Base-by-base conservation (phyloP, 2,113 vertebrate species). In the Urocolius indicus region DNA sequence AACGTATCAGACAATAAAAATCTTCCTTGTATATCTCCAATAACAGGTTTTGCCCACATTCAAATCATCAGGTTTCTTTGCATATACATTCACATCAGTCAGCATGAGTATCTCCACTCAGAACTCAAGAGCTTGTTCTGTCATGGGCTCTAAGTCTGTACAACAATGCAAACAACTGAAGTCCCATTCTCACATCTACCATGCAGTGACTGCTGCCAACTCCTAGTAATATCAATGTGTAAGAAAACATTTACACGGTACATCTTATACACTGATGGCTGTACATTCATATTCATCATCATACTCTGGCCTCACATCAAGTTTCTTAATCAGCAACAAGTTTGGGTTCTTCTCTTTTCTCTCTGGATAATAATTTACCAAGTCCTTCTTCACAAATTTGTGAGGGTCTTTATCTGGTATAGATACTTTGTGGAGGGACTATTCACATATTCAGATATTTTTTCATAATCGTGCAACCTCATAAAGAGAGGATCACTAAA, bases 151-250 rank as follows among this genome's bases (percentile, higher is more conserved):
- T 57, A 34, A 84, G 22, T 45, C 62, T 66, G 13, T 52, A 63
- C 22, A 18, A 45, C n/a, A 63, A 3, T 34, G 30, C 0, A 0
- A 91, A 93, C 89, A 84, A 27, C 13, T 20, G 3, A 6, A 41
- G 18, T 91, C 48, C n/a, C n/a, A 15, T 52, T 71, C 49, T 66
- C 22, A 55, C 16, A n/a, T 34, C 27, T 34, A 67, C 22, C 19
- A 77, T 16, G 15, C 29, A 86, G 22, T 38, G 22, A 55, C 63
- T 75, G 55, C 43, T 63, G 55, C 30, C 52, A 83, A 68, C 17
- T 71, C 36, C 18, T 78, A 77, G 54, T 48, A 62, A 23, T 10
- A 80, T 36, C 38, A 43, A 10, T 13, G 19, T 46, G 34, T 55
- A 91, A 73, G 13, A 85, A 75, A 86, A 48, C 6, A 83, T 79